phyloP scores from a whole-genome alignment of 1,140 invertebrate genomes.

The Aculops lycopersici region DNA sequence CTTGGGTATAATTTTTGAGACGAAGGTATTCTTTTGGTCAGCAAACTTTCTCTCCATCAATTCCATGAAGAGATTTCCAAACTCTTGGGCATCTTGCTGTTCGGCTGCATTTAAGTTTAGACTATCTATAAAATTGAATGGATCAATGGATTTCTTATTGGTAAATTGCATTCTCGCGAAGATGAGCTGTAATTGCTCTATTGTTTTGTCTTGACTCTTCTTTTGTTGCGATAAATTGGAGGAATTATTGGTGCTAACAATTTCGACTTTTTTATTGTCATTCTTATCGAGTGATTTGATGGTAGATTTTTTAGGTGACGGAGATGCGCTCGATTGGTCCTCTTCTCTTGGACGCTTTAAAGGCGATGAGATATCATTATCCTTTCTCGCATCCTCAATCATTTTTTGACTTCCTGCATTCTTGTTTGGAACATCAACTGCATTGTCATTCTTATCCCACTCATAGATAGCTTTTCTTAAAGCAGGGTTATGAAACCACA shows the following conservation, averaged over 20 bases:
- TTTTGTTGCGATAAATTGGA: not conserved
- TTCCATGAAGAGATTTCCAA: constrained; percentile 30
- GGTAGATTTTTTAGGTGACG: not conserved
- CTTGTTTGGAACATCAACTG: constrained; percentile 12
- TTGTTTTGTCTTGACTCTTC: constrained; percentile 13
- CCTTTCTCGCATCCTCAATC: not conserved
- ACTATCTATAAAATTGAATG: constrained; percentile 25
- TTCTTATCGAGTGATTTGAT: not conserved
- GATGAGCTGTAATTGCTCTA: constrained; percentile 29
- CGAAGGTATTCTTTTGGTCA: constrained; percentile 16
- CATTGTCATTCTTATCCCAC: constrained; percentile 24
- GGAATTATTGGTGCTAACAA: not conserved
- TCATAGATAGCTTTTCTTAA: constrained; percentile 28
- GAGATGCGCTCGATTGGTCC: not conserved
- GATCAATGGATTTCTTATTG: constrained; percentile 25
- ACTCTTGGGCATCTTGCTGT: constrained; percentile 34
- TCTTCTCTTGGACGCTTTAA: not conserved
- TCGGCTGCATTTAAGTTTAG: constrained; percentile 28
- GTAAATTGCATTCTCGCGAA: constrained; percentile 31
- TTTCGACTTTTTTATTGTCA: not conserved
- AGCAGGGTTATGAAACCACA: constrained; percentile 33
- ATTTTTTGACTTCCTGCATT: not conserved
- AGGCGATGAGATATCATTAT: not conserved
- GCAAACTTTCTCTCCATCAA: constrained; percentile 23
- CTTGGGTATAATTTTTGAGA: constrained; percentile 23